Conservation (phyloP, 2,113 vertebrate genomes). For the Marmota flaviventris region DNA sequence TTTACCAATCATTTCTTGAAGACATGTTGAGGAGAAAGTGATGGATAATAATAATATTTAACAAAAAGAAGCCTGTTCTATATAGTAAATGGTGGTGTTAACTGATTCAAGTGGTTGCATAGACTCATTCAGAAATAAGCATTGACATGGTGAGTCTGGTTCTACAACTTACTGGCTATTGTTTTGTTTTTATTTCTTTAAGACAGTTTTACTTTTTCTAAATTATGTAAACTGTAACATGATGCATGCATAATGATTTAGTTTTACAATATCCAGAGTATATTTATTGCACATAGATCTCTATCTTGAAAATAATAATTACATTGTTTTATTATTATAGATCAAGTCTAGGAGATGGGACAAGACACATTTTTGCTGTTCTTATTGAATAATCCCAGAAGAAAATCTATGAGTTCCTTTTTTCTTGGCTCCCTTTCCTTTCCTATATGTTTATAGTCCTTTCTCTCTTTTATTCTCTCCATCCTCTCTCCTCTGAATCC, state of each 20-base stretch:
- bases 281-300: background rate
- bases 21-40: background rate
- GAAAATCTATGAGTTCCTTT: background rate
- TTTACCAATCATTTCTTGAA: constrained; percentile 5
- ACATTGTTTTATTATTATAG: background rate
- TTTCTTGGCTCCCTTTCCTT: background rate
- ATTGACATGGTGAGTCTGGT: background rate
- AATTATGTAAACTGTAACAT: background rate
- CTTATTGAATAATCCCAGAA: background rate
- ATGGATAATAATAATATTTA: background rate
- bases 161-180: background rate
- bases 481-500: too few species aligned
- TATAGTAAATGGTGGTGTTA: background rate
- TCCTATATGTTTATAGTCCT: background rate
- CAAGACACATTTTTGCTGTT: background rate
- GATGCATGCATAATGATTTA: background rate
- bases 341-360: background rate
- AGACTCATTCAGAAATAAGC: background rate
- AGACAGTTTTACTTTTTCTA: background rate
- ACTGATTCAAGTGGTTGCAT: background rate
- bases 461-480: background rate
- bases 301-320: background rate
- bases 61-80: background rate
- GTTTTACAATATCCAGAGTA: background rate
- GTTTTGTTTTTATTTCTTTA: background rate